These are phyloP conservation scores for Drosophila lacertosa DNA, from an alignment of 1,140 invertebrate species.

Conservation along the genomic window DNA sequence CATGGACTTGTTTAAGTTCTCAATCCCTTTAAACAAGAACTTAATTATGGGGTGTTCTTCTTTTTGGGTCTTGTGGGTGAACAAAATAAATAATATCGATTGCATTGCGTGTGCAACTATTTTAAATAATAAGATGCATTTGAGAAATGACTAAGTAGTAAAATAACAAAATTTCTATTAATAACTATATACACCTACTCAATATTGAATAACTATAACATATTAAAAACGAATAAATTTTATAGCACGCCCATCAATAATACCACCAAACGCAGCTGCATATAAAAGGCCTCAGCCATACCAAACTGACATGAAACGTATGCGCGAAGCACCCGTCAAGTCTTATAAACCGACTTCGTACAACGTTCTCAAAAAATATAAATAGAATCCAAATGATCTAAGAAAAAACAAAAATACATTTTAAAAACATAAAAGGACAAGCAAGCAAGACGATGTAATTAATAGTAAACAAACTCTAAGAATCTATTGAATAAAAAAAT, in stretches of 20 bases:
- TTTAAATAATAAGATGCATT: slow-evolving; percentile 17
- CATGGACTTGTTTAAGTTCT: slow-evolving; percentile 6
- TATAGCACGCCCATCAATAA: slow-evolving; percentile 82
- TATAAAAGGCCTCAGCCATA: slow-evolving; percentile 77
- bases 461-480: slow-evolving; percentile 31
- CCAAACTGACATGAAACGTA: slow-evolving; percentile 79
- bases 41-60: background rate
- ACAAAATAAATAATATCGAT: slow-evolving; percentile 35
- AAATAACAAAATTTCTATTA: slow-evolving; percentile 36
- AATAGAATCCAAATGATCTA: slow-evolving; percentile 45
- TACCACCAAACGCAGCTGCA: slow-evolving; percentile 75
- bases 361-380: slow-evolving; percentile 76
- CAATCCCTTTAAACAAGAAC: background rate
- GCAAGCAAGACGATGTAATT: slow-evolving; percentile 47
- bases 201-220: slow-evolving; percentile 46
- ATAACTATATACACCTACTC: slow-evolving; percentile 43
- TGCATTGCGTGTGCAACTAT: slow-evolving; percentile 16
- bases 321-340: slow-evolving; percentile 76
- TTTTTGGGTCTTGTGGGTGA: slow-evolving; percentile 3
- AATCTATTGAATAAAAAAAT: slow-evolving; percentile 4
- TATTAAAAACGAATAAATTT: slow-evolving; percentile 71
- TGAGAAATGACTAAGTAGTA: slow-evolving; percentile 28
- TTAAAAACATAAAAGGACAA: slow-evolving; percentile 42
- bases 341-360: slow-evolving; percentile 78
- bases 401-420: slow-evolving; percentile 21